Evolutionary conservation across 1,140 invertebrate genomes (phyloP).

Genomic region (Drosophila rhopaloa): DNA sequence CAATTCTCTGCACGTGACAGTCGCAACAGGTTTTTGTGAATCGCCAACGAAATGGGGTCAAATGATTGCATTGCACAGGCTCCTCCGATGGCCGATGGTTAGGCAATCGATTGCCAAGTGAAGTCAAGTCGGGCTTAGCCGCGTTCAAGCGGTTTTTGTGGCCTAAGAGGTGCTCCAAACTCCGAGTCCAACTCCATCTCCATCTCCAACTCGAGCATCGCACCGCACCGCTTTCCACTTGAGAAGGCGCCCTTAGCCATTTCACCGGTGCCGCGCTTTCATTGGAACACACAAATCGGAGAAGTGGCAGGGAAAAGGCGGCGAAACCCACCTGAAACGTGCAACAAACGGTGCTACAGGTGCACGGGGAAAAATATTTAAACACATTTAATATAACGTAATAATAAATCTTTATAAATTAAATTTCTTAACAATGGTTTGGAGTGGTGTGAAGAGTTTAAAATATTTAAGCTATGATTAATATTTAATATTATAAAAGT

Average conservation of each 20-base stretch:
- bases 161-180: conserved; percentile 25
- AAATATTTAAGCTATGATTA: no score
- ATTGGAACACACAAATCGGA: conserved; percentile 33
- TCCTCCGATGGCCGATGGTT: conserved; percentile 16
- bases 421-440: no score
- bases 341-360: conserved; percentile 54
- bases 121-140: conserved; percentile 40
- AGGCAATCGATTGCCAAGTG: conserved; percentile 43
- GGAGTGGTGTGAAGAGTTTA: no score
- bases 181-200: conserved; percentile 5
- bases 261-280: conserved; percentile 55
- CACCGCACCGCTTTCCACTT: conserved; percentile 39
- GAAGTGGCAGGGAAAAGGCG: conserved; percentile 20
- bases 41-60: conserved; percentile 47
- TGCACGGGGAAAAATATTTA: conserved; percentile 12
- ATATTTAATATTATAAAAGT: no score
- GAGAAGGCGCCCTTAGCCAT: conserved; percentile 59
- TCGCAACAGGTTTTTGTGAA: conserved; percentile 68
- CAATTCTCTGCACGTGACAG: conserved; percentile 31
- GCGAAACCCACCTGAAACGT: conserved; percentile 63
- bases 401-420: no score
- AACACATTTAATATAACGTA: no score
- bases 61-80: conserved; percentile 49
- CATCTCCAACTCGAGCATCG: background rate
- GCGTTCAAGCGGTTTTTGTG: conserved; percentile 46